These are phyloP conservation scores for Calidris pygmaea DNA, from an alignment of 2,113 vertebrate genomes.

Conservation along the genomic window DNA sequence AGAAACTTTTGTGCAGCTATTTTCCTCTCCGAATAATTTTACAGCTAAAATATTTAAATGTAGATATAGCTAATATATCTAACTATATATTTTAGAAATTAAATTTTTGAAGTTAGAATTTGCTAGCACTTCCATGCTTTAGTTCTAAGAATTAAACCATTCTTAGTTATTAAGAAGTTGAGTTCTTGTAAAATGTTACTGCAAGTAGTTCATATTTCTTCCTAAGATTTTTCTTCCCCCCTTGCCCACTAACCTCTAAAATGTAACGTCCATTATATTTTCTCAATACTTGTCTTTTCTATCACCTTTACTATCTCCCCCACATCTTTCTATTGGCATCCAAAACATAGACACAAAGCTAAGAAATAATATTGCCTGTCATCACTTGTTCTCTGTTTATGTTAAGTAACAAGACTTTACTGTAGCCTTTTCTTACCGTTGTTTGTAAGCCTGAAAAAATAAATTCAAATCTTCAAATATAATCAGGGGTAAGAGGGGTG, in stretches of 20 bases:
- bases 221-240: neutral
- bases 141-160: neutral
- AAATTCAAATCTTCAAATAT: neutral
- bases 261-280: neutral
- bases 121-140: neutral
- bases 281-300: neutral
- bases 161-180: neutral
- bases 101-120: neutral
- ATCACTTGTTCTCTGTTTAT: neutral
- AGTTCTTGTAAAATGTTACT: neutral
- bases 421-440: neutral
- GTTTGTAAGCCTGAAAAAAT: neutral
- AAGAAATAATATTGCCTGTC: neutral
- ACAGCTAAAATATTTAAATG: no score
- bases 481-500: neutral
- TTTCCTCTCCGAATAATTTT: no score
- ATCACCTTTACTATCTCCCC: neutral
- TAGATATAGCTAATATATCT: neutral
- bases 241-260: neutral
- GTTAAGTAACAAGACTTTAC: neutral
- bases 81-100: neutral
- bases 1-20: neutral
- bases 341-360: neutral
- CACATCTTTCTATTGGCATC: neutral
- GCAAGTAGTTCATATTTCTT: neutral